Evolutionary conservation across 2,113 vertebrate genomes (phyloP), one percentile per base, ranked within the genome.

Genomic region (Chinchilla lanigera): DNA sequence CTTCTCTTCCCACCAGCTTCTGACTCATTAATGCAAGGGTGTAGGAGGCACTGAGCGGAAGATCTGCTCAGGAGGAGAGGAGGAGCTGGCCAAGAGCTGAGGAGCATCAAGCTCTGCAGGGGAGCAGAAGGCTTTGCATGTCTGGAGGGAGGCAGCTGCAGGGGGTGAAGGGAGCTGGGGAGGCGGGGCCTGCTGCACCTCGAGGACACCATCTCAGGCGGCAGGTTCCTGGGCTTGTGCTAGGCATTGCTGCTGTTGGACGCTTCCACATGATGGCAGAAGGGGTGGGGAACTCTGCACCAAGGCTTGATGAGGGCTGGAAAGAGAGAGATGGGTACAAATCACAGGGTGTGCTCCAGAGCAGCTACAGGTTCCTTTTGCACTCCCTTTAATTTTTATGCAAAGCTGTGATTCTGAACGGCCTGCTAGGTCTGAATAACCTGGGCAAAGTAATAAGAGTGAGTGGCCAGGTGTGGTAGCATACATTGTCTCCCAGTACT

Each of bases 341-440:
- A 90, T 24, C 50, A 56, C 6, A 35, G 1, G 0, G 47, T 38
- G 2, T 52, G 65, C 38, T 17, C 7, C 44, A 22, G 3, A n/a
- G 26, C 35, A 81, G 41, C 56, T 78, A 75, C 14, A 38, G 35
- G 5, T 52, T 35, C 12, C 44, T 73, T 85, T 82, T 63, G 50
- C 26, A 69, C 56, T 91, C 60, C 19, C 10, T n/a, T 38, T 82
- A 86, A 50, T 73, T 78, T 82, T n/a, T 89, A 61, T 83, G 9
- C 56, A 90, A 44, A 69, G 75, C 67, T 81, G 20, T 93, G 17
- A 71, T 47, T 96, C 33, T 20, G 26, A 69, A 95, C 92, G 44
- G 75, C 35, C 56, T 41, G 5, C 26, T 56, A 54, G 9, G 4
- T 86, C 63, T 92, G 82, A 82, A 61, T 50, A 90, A 75, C 24